These are phyloP conservation scores for Drosophila fungiperda DNA, from an alignment of 2,888 invertebrate species.

Conservation along the genomic window DNA sequence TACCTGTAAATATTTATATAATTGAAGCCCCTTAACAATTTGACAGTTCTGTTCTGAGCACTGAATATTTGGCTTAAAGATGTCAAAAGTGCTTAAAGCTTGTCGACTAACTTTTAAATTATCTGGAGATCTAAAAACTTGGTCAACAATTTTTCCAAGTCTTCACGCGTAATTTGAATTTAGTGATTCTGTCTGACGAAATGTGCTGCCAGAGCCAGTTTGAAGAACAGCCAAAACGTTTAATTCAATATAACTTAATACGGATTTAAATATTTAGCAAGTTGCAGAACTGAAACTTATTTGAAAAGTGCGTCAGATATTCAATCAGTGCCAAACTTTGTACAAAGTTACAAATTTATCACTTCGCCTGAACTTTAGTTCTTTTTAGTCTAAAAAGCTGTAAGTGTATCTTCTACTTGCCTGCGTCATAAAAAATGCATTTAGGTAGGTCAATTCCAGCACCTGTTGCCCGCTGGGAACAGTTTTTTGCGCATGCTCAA, in stretches of 20 bases:
- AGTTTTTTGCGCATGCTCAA: slow-evolving; percentile 49
- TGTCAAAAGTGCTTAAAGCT: slow-evolving; percentile 62
- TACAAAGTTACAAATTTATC: slow-evolving; percentile 29
- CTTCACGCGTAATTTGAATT: slow-evolving; percentile 32
- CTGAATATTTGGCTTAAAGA: slow-evolving; percentile 35
- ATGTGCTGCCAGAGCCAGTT: slow-evolving; percentile 10
- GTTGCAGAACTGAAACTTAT: neutral
- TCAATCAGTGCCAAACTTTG: slow-evolving; percentile 13
- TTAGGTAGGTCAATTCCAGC: slow-evolving; percentile 54
- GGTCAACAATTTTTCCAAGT: slow-evolving; percentile 31
- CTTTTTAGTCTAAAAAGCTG: neutral
- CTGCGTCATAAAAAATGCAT: slow-evolving; percentile 49
- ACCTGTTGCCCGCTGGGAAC: slow-evolving; percentile 62
- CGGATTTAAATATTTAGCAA: slow-evolving; percentile 15
- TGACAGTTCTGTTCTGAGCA: neutral
- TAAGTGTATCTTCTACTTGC: slow-evolving; percentile 7
- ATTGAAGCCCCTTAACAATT: neutral
- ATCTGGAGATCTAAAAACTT: slow-evolving; percentile 54
- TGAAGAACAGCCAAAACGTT: neutral
- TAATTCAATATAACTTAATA: slow-evolving; percentile 9
- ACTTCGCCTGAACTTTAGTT: slow-evolving; percentile 31
- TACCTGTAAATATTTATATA: slow-evolving; percentile 31
- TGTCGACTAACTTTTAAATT: slow-evolving; percentile 61
- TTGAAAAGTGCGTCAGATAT: neutral
- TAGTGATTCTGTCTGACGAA: neutral